Base-by-base conservation (phyloP, 2,888 invertebrate genomes). In the Geophilus truncorum region DNA sequence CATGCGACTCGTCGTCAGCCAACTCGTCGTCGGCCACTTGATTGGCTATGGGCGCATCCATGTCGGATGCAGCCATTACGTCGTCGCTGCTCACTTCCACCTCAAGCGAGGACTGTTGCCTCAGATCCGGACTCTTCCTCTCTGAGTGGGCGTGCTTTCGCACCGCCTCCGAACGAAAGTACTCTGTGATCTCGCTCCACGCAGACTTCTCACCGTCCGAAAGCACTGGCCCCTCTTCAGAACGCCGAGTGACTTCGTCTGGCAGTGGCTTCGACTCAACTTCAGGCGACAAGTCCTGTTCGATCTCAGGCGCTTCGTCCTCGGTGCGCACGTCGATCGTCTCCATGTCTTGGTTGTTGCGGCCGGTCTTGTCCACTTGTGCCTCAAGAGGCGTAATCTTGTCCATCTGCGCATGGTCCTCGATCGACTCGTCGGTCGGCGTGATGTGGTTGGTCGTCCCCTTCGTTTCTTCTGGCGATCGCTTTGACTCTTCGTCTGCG, bases 291-390 rank as follows among this genome's bases (percentile, higher is more conserved):
- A 84, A 82, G 78, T 85, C 85, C 82, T 86, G 84, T 81, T 86
- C 85, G 77, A 87, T 85, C 81, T 87, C 86, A 80, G 87, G 85
- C 77, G 85, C 85, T 81, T 86, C 86, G 84, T 86, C 87, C 83
- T 87, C 87, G 30, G 86, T 85, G 82, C 86, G 85, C 62, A 86
- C 86, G 82, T 87, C 86, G 21, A 84, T 81, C 30, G 84, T 81
- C 51, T 85, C 85, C 30, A 84, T 83, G 57, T 85, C 85, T n/a
- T n/a, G n/a, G 51, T 83, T 80, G 12, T 51, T 51, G 10, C 83
- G 81, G 25, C 81, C 80, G 6, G 70, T 18, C 21, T 70, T 80
- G 21, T 80, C 80, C 9, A 83, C 80, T 80, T 82, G 82, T 30
- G 82, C 83, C 10, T 79, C 82, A 45, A 82, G 82, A 10, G 82